phyloP scores from a whole-genome alignment of 2,888 invertebrate species.

The Galerucella calmariensis region DNA sequence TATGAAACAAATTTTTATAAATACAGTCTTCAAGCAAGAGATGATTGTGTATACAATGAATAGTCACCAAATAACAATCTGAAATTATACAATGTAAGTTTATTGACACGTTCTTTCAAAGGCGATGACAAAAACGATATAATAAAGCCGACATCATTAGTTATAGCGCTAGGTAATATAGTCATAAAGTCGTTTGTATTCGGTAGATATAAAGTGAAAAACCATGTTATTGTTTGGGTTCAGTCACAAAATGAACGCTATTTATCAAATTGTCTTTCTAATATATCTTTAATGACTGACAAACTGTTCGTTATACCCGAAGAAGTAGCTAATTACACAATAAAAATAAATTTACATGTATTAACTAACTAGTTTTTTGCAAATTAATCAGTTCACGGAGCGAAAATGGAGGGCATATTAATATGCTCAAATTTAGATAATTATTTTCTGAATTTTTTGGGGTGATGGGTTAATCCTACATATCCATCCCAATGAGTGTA shows the following conservation, averaged over 20 bases:
- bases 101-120: background rate
- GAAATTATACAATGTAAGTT: background rate
- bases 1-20: too few relatives aligned
- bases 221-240: conserved; percentile 11
- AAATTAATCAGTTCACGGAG: background rate
- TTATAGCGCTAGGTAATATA: conserved; percentile 6
- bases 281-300: conserved; percentile 15
- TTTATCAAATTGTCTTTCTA: conserved; percentile 14
- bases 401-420: background rate
- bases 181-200: conserved; percentile 9
- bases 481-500: too few relatives aligned
- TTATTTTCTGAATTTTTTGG: too few relatives aligned
- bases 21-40: background rate
- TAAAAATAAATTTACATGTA: conserved; percentile 11
- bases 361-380: background rate
- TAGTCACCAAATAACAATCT: background rate
- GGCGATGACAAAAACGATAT: background rate
- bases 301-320: background rate
- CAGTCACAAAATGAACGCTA: background rate
- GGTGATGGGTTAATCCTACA: too few relatives aligned
- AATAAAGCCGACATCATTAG: conserved; percentile 19
- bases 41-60: background rate
- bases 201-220: background rate
- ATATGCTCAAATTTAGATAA: background rate
- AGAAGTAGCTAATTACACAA: conserved; percentile 1